Percentiles rank a stretch among this genome's conserved stretches.
Evolutionary conservation across 1,140 invertebrate genomes (phyloP).

Genomic region (Hyphantria cunea): DNA sequence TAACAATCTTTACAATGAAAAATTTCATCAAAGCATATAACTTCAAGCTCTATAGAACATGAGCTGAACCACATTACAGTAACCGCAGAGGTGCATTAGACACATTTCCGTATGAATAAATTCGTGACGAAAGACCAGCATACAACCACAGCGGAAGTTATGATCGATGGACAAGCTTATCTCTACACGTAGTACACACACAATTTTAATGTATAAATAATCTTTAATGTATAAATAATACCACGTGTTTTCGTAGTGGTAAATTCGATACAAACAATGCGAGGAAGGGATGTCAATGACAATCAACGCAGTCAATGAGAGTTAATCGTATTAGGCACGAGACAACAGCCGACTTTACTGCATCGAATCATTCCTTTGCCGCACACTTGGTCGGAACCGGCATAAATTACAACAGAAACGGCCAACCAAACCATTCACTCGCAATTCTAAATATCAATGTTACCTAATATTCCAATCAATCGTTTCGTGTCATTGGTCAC

Average conservation of each 20-base stretch:
- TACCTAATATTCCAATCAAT: conserved; percentile 49
- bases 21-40: conserved; percentile 22
- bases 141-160: conserved; percentile 37
- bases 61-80: conserved; percentile 23
- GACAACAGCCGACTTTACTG: conserved; percentile 42
- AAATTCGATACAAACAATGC: conserved; percentile 49
- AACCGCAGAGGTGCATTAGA: conserved; percentile 54
- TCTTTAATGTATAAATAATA: conserved; percentile 18
- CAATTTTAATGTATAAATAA: neutral
- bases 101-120: conserved; percentile 60
- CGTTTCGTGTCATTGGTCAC: conserved; percentile 51
- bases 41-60: conserved; percentile 32
- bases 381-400: conserved; percentile 38
- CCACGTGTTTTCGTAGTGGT: conserved; percentile 44
- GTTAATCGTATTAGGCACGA: conserved; percentile 58
- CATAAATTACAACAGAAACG: conserved; percentile 56
- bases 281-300: conserved; percentile 36
- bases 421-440: conserved; percentile 51
- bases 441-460: conserved; percentile 47
- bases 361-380: conserved; percentile 21
- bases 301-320: conserved; percentile 53
- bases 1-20: conserved; percentile 7
- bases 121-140: conserved; percentile 29
- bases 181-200: conserved; percentile 9
- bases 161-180: conserved; percentile 34